A percentile compares a stretch with the other conserved stretches of the same genome.
Evolutionary conservation across 2,888 invertebrate genomes (phyloP).

Genomic region (Apantesis nais): DNA sequence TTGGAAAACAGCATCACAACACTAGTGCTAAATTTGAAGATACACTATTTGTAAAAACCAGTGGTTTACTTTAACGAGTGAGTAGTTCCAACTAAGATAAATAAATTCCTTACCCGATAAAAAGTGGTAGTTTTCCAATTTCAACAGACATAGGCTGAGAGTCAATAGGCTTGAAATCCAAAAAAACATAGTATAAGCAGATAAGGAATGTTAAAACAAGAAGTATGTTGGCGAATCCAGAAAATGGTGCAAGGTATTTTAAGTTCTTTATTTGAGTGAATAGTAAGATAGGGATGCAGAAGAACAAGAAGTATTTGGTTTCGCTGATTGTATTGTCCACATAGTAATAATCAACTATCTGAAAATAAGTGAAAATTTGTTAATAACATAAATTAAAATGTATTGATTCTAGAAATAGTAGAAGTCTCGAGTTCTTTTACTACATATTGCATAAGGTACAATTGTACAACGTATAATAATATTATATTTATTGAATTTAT

Average conservation of each 20-base stretch:
- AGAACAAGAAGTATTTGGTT: constrained; percentile 73
- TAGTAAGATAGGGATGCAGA: constrained; percentile 70
- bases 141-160: constrained; percentile 85
- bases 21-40: not conserved
- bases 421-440: not conserved
- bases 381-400: not conserved
- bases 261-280: constrained; percentile 89
- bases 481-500: not conserved
- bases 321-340: constrained; percentile 53
- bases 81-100: not conserved
- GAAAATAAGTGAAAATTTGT: constrained; percentile 43
- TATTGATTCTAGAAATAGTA: not conserved
- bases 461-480: not conserved
- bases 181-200: constrained; percentile 93
- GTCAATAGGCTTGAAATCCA: constrained; percentile 73
- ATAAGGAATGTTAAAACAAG: constrained; percentile 92
- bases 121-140: constrained; percentile 90
- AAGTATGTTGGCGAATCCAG: constrained; percentile 93
- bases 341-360: constrained; percentile 71
- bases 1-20: not conserved
- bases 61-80: not conserved
- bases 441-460: not conserved
- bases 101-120: constrained; percentile 88
- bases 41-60: not conserved
- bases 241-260: constrained; percentile 94